A percentile compares a stretch with the other conserved stretches of the same genome.
Conservation (phyloP, 2,888 invertebrate species). For the Drosophila mettleri region DNA sequence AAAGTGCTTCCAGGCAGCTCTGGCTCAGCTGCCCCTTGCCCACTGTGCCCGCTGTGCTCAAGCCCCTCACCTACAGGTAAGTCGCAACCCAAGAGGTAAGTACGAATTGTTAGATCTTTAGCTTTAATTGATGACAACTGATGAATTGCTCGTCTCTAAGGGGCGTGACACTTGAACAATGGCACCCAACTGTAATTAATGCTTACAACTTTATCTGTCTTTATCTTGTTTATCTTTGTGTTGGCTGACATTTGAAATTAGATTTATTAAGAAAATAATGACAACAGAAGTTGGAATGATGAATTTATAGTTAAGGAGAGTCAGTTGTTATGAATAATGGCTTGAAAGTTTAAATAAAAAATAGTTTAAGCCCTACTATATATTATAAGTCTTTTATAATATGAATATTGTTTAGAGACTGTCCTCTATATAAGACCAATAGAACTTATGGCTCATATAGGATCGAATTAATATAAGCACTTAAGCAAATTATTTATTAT, state of each 20-base stretch:
- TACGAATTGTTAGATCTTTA: conserved; percentile 3
- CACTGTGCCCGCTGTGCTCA: too few relatives aligned
- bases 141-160: conserved; percentile 14
- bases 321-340: background rate
- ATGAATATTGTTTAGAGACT: too few relatives aligned
- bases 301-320: background rate
- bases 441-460: too few relatives aligned
- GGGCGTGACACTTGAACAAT: conserved; percentile 6
- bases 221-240: background rate
- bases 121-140: conserved; percentile 2
- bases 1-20: conserved; percentile 6
- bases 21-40: background rate
- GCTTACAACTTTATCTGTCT: conserved; percentile 1
- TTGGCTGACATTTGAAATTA: background rate
- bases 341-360: background rate
- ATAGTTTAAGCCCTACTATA: background rate
- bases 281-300: background rate
- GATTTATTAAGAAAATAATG: conserved; percentile 4
- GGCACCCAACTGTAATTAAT: conserved; percentile 1
- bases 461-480: too few relatives aligned
- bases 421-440: too few relatives aligned
- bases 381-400: too few relatives aligned
- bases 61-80: conserved; percentile 32
- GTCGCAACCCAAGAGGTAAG: conserved; percentile 32
- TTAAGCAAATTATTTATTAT: too few relatives aligned